These are phyloP conservation scores for Micromesistius poutassou DNA, from an alignment of 2,797 vertebrate species.

Conservation along the genomic window DNA sequence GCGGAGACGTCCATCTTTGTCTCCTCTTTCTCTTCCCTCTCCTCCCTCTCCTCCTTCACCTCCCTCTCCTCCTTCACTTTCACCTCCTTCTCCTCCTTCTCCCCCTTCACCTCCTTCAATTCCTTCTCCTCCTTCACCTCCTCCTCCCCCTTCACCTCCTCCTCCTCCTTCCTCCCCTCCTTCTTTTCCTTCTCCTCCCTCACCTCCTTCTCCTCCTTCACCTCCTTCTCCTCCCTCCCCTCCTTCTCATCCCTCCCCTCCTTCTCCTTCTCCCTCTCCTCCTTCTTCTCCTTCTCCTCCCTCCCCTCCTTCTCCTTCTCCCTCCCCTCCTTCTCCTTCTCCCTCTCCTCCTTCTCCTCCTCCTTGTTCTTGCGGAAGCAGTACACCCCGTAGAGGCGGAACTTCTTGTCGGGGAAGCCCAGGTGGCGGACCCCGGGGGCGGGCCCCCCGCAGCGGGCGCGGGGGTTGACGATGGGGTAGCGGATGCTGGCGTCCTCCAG, in stretches of 20 bases:
- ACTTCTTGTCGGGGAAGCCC: constrained; percentile 89
- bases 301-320: too few species aligned
- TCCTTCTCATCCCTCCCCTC: too few species aligned
- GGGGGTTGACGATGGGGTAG: constrained; percentile 93
- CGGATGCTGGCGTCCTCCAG: constrained; percentile 89
- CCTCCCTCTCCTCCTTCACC: background rate
- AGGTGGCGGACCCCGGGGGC: constrained; percentile 86
- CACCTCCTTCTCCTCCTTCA: too few species aligned
- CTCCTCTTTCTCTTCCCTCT: constrained; percentile 42
- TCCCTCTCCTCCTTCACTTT: constrained; percentile 30
- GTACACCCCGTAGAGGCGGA: constrained; percentile 89
- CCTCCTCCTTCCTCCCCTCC: too few species aligned
- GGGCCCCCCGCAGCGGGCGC: constrained; percentile 83
- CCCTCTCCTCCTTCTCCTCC: background rate
- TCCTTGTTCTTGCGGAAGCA: constrained; percentile 78
- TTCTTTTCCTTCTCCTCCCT: too few species aligned
- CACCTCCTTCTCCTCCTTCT: constrained; percentile 35
- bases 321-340: background rate
- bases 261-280: too few species aligned
- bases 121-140: constrained; percentile 24
- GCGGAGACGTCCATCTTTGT: background rate
- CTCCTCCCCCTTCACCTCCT: background rate
- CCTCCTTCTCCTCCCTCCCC: too few species aligned
- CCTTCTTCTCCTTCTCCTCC: too few species aligned
- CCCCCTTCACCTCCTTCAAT: constrained; percentile 23